These are phyloP conservation scores for Caenorhabditis tropicalis DNA, from an alignment of 1,140 invertebrate genomes.

Conservation along the genomic window DNA sequence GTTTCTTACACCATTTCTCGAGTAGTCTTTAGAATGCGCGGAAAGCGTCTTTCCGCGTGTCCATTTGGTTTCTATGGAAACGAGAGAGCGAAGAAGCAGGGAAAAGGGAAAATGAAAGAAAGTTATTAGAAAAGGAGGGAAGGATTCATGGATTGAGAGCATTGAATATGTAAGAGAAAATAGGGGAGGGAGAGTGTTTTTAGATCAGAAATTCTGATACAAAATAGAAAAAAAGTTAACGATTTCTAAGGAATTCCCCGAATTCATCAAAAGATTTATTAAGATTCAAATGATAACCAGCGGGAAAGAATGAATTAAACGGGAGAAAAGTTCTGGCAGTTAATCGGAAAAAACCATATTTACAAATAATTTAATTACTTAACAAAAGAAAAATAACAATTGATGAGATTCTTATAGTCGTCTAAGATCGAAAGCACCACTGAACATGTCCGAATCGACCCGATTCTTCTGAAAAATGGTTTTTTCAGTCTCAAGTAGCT, in stretches of 20 bases:
- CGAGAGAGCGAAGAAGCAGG: not conserved
- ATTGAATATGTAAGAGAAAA: not conserved
- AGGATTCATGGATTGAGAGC: not conserved
- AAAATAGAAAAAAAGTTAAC: no score
- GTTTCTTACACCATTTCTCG: constrained; percentile 8
- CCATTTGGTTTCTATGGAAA: not conserved
- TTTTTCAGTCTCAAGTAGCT: no score
- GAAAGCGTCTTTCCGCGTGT: constrained; percentile 17
- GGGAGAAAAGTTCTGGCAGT: not conserved
- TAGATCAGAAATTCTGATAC: no score
- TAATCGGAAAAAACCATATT: not conserved
- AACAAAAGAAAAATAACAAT: not conserved
- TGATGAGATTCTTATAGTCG: constrained; percentile 8
- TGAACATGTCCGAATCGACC: not conserved
- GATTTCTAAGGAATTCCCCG: no score
- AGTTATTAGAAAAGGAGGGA: not conserved
- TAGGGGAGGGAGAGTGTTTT: no score
- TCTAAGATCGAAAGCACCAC: not conserved
- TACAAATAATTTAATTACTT: constrained; percentile 29
- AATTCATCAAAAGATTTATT: not conserved
- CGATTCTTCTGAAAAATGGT: constrained; percentile 4
- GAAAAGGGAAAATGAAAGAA: not conserved
- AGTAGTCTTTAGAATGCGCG: not conserved
- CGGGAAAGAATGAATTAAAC: not conserved
- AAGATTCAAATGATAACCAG: not conserved